These are phyloP conservation scores for Silurus glanis DNA, from an alignment of 2,113 vertebrate species.

Conservation along the genomic window DNA sequence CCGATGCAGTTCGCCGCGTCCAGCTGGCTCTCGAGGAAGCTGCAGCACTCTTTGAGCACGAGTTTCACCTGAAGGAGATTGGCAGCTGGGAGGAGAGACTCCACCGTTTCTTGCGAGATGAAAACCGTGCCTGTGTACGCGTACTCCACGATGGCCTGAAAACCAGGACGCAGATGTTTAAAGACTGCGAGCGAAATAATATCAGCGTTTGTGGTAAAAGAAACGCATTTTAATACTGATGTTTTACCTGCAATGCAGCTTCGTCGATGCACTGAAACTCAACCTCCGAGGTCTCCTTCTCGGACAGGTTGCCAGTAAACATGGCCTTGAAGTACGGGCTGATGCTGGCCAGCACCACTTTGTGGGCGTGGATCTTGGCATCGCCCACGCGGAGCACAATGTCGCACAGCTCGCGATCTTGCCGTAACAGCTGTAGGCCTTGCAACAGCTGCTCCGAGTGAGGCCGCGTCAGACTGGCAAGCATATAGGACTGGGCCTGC, in stretches of 20 bases:
- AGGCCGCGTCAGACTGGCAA: constrained; percentile 92
- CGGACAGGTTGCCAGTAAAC: constrained; percentile 95
- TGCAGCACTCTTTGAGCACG: constrained; percentile 94
- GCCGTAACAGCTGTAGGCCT: constrained; percentile 93
- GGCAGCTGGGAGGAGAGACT: constrained; percentile 94
- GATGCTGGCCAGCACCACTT: constrained; percentile 95
- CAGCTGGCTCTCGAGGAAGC: constrained; percentile 93
- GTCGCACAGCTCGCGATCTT: constrained; percentile 95
- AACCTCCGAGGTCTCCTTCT: constrained; percentile 95
- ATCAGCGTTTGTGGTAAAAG: neutral
- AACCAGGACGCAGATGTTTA: constrained; percentile 14
- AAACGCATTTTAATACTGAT: too few species aligned
- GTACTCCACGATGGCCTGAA: constrained; percentile 93
- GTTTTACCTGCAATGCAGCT: constrained; percentile 83
- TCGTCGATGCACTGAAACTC: constrained; percentile 96
- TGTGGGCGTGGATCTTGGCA: constrained; percentile 96
- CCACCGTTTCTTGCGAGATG: constrained; percentile 96
- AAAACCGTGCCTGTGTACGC: constrained; percentile 96
- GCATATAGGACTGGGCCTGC: constrained; percentile 91
- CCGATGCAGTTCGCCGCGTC: constrained; percentile 97
- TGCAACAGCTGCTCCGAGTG: constrained; percentile 98
- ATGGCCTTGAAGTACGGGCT: constrained; percentile 99
- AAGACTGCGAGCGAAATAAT: too few species aligned
- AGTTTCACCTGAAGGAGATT: constrained; percentile 96
- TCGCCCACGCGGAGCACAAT: constrained; percentile 91